These are phyloP conservation scores for Timema cristinae DNA, from an alignment of 2,888 invertebrate species.

Conservation along the genomic window DNA sequence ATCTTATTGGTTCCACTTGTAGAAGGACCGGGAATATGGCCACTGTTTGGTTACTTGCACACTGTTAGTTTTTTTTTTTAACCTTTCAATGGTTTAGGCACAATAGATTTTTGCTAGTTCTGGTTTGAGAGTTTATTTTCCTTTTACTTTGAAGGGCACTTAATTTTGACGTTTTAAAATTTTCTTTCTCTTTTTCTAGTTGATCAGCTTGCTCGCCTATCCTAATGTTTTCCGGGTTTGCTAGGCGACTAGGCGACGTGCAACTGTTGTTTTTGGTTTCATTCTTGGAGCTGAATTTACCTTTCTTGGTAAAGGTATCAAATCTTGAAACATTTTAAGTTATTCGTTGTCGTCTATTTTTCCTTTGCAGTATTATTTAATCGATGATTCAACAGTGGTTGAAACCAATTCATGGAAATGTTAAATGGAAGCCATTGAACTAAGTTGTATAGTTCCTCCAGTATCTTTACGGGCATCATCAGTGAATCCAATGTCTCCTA, in stretches of 20 bases:
- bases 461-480: not conserved
- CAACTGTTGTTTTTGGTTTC: constrained; percentile 12
- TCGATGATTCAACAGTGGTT: not conserved
- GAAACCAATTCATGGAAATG: not conserved
- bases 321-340: constrained; percentile 1
- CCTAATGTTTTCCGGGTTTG: constrained; percentile 7
- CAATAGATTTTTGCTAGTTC: not conserved
- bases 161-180: not conserved
- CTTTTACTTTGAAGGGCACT: not conserved
- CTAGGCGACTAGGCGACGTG: constrained; percentile 2
- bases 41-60: not conserved
- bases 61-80: not conserved
- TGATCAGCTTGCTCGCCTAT: not conserved
- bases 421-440: not conserved
- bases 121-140: not conserved
- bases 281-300: not conserved
- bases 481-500: not conserved
- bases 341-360: not conserved
- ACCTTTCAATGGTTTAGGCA: not conserved
- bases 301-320: constrained; percentile 10
- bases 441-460: not conserved
- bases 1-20: not conserved
- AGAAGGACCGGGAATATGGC: not conserved
- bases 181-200: not conserved
- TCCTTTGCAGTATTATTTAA: not conserved